Base-by-base conservation (phyloP, 2,888 invertebrate species). In the Trissolcus brochymenae region DNA sequence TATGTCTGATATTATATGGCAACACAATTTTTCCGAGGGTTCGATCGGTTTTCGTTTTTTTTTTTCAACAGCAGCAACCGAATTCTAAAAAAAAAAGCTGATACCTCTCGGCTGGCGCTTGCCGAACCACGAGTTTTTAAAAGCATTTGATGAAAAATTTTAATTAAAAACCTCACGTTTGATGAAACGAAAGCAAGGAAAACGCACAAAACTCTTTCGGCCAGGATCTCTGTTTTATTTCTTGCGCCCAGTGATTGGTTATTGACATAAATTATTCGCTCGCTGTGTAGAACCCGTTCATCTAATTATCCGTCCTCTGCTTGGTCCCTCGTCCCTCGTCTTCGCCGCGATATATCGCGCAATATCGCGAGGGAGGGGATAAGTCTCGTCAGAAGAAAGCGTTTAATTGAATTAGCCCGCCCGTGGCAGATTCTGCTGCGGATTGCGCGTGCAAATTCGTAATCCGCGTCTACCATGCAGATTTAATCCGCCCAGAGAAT, bases 401-500 rank as follows among this genome's bases (percentile, higher is more conserved):
- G 55, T 78, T 75, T 71, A 78, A 78, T 75, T 78, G 70, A 78
- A 78, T 75, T 75, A 75, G 16, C 54, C 13, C 51, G 43, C 57
- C 17, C 57, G 49, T 46, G 62, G 78, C 78, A 74, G 78, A 74
- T 74, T 78, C 70, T 70, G 74, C 55, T 74, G 73, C 70, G 77
- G 68, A 77, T 73, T 68, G 77, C 67, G 72, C 71, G 78, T 80
- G 80, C 80, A 80, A 79, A n/a, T 80, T 59, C 68, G 49, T 40
- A 54, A 65, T 77, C 35, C 35, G 35, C 35, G 35, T 35, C 79
- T 78, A 71, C 65, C 79, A 70, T 74, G 79, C 79, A 76, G 78
- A 80, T 79, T 81, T 80, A 81, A 81, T 80, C 79, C 78, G 72
- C 35, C 68, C 43, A 56, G 68, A 73, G 77, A 76, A 74, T 77